Evolutionary conservation across 1,140 invertebrate genomes (phyloP).

Genomic region (Gonioctena quinquepunctata): DNA sequence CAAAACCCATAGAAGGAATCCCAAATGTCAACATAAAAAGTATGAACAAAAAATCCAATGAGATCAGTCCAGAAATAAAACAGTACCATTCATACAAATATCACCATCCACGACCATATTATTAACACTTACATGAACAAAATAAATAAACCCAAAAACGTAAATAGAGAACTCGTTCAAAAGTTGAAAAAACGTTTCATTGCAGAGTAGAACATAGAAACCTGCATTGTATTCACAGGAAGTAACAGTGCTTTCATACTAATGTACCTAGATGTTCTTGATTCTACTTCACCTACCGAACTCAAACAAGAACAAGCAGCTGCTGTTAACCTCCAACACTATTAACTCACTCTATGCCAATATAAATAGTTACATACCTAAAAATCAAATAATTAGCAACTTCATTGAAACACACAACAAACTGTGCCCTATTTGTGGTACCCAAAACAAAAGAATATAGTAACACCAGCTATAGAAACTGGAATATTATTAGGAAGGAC

Average conservation of each 20-base stretch:
- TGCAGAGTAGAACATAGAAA: conserved; percentile 9
- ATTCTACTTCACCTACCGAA: conserved; percentile 6
- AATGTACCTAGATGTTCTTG: conserved; percentile 1
- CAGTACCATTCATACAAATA: conserved; percentile 9
- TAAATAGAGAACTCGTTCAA: not conserved
- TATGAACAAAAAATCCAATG: conserved; percentile 11
- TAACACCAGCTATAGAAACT: no score
- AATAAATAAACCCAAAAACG: conserved; percentile 10
- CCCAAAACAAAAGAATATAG: no score
- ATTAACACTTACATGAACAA: conserved; percentile 12
- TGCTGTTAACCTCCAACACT: not conserved
- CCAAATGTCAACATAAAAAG: conserved; percentile 10
- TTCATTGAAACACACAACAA: no score
- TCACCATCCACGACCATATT: conserved; percentile 19
- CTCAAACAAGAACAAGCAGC: not conserved
- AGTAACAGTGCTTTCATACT: conserved; percentile 4
- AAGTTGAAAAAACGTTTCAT: conserved; percentile 7
- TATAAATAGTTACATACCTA: not conserved
- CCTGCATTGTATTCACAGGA: conserved; percentile 1
- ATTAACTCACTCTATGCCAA: not conserved
- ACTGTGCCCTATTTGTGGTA: no score
- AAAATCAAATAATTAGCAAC: no score
- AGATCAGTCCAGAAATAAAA: conserved; percentile 5
- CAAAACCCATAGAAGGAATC: conserved; percentile 6
- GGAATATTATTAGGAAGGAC: no score